A percentile compares a stretch with the other conserved stretches of the same genome.
phyloP scores from a whole-genome alignment of 2,888 invertebrate genomes.

The Aporophyla nigra region DNA sequence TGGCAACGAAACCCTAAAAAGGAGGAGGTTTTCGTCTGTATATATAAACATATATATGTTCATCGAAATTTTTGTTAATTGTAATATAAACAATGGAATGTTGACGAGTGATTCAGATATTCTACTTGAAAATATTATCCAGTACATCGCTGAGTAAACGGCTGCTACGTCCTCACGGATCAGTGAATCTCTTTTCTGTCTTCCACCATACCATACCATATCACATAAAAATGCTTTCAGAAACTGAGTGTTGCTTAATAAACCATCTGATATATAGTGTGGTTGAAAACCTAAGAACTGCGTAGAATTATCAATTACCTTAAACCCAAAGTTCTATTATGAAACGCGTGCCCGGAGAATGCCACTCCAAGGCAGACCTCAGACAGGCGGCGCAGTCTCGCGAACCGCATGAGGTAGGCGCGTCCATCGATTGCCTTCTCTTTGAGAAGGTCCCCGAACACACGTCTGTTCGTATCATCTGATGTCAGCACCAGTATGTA shows the following conservation, averaged over 20 bases:
- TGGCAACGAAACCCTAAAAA: no score
- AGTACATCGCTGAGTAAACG: no score
- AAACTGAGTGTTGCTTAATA: background rate
- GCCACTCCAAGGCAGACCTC: slow-evolving; percentile 90
- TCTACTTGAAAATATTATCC: no score
- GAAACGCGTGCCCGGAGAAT: slow-evolving; percentile 89
- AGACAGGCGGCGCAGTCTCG: slow-evolving; percentile 83
- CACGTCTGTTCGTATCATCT: slow-evolving; percentile 81
- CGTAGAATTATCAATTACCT: slow-evolving; percentile 71
- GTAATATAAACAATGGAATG: no score
- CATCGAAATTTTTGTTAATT: no score
- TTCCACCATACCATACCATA: background rate
- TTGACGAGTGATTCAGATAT: no score
- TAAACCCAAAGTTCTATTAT: slow-evolving; percentile 85
- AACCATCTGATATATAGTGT: background rate
- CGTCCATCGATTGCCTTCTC: slow-evolving; percentile 80
- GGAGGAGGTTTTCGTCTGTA: no score
- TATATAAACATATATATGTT: no score
- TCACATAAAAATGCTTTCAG: background rate
- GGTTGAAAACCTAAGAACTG: background rate
- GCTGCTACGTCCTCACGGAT: background rate
- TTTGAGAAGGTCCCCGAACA: slow-evolving; percentile 80
- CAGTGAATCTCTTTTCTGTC: background rate
- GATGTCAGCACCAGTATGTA: slow-evolving; percentile 87
- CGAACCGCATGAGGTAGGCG: slow-evolving; percentile 83